Evolutionary conservation across 1,140 invertebrate species (phyloP), one percentile per base, ranked within the genome.

Genomic region (Pantala flavescens): DNA sequence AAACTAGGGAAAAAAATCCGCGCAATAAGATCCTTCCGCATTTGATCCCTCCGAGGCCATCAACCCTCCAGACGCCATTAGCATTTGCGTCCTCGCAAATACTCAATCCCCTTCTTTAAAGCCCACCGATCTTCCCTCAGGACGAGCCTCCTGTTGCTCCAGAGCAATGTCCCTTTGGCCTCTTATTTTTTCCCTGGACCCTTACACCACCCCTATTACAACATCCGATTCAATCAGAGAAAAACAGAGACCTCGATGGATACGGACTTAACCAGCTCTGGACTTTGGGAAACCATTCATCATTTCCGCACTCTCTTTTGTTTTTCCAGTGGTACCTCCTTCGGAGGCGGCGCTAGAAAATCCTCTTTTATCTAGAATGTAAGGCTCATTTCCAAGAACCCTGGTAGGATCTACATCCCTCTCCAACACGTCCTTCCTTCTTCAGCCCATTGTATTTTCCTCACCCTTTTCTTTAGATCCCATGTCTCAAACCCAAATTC

Each of bases 141-240:
- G 49, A 63, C 49, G 49, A 63, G 49, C 49, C 49, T 63, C 49
- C 49, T 63, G 49, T 63, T 63, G 49, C 49, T 63, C 49, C 16
- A 63, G n/a, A 19, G 49, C 49, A 63, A 63, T 63, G 49, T 21
- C 49, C 49, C 49, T 63, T 63, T 63, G 49, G 16, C 49, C 49
- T 19, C 49, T 63, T 63, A 63, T 63, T 21, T 36, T 63, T 21
- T 63, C 49, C 49, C 12, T 63, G 3, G 3, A 2, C 28, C 28
- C 49, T 12, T 3, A 7, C 49, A 16, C 49, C 49, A 21, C 49
- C 49, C 49, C 49, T 12, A 16, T 63, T 21, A 16, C 49, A 3
- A 12, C 49, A 21, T 63, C 49, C 49, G 49, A 63, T 63, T 63
- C 49, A 63, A 63, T 63, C 49, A 63, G 49, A 63, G 49, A 63